phyloP scores from a whole-genome alignment of 2,113 vertebrate genomes.

The Embiotoca jacksoni region DNA sequence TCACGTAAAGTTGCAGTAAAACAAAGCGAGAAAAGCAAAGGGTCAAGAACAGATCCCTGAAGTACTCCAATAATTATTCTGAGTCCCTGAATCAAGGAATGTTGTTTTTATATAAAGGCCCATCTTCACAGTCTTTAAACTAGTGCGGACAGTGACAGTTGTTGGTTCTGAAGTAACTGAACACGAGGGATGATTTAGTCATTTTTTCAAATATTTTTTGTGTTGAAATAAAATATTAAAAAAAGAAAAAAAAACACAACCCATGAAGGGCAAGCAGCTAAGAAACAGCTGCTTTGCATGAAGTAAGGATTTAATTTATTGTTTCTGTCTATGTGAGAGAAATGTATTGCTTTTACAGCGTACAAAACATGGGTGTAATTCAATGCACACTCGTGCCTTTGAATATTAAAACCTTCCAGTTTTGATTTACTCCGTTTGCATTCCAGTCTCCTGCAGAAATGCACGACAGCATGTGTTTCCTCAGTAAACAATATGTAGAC shows the following conservation, averaged over 20 bases:
- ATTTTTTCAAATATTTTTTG: too few relatives aligned
- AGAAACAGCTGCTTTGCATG: too few relatives aligned
- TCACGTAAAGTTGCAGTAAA: not conserved
- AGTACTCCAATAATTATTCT: not conserved
- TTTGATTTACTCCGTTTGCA: not conserved
- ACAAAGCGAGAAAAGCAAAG: not conserved
- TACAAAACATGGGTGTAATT: not conserved
- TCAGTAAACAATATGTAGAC: not conserved
- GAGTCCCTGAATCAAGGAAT: not conserved
- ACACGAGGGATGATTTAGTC: too few relatives aligned
- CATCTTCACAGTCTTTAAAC: not conserved
- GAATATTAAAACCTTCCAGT: not conserved
- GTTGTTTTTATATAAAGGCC: not conserved
- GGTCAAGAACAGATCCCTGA: not conserved
- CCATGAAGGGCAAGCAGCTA: too few relatives aligned
- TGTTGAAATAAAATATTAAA: too few relatives aligned
- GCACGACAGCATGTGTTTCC: not conserved
- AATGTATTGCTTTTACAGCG: not conserved
- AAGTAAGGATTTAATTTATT: too few relatives aligned
- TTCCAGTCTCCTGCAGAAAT: not conserved
- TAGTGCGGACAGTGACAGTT: not conserved
- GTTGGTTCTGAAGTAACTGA: too few relatives aligned
- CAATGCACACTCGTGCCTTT: not conserved
- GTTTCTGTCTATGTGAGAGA: not conserved
- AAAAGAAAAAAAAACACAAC: too few relatives aligned